These are phyloP conservation scores for Mesocricetus auratus DNA, from an alignment of 2,113 vertebrate species.

Conservation along the genomic window DNA sequence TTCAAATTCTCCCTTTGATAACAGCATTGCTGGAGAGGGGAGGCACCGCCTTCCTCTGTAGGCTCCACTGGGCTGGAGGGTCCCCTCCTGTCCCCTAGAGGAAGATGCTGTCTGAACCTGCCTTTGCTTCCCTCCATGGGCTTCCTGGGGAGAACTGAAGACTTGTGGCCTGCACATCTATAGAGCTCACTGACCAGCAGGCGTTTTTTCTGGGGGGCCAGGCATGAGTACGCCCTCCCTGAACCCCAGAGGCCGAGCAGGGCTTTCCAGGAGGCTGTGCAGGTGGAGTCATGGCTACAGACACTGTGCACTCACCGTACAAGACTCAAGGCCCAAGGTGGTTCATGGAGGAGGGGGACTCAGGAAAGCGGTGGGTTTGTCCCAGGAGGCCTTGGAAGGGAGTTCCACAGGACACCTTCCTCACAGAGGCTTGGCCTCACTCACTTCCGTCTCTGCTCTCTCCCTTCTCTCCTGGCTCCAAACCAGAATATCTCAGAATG, in stretches of 20 bases:
- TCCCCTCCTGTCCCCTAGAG: background rate
- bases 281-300: background rate
- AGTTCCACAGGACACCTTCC: background rate
- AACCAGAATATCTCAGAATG: background rate
- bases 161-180: background rate
- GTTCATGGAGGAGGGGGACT: background rate
- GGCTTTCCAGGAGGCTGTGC: background rate
- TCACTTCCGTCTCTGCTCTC: fast-evolving
- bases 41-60: background rate
- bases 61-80: background rate
- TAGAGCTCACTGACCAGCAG: background rate
- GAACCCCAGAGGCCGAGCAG: background rate
- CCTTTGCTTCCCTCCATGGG: background rate
- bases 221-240: background rate
- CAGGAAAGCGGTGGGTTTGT: background rate
- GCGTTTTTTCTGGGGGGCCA: background rate
- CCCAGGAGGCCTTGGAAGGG: background rate
- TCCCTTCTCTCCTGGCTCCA: background rate
- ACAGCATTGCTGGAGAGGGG: background rate
- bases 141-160: background rate
- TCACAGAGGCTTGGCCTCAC: background rate
- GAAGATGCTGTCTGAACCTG: background rate
- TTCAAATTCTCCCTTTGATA: background rate
- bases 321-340: background rate
- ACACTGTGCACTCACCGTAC: too few species aligned